These are phyloP conservation scores for Agrochola circellaris DNA, from an alignment of 2,888 invertebrate genomes.

Conservation along the genomic window DNA sequence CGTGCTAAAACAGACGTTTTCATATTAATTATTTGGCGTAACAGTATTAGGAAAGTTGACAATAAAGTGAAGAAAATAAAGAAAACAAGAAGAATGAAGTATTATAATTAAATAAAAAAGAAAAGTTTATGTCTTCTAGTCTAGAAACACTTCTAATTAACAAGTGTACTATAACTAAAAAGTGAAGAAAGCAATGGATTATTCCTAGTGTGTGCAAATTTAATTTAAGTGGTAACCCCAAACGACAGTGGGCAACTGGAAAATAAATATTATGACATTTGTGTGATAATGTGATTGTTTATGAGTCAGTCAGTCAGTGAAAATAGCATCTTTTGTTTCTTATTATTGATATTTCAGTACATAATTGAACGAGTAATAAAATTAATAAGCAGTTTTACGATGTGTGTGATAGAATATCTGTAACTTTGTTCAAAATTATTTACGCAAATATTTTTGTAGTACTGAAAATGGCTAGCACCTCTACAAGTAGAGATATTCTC, in stretches of 20 bases:
- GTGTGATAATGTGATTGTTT: constrained; percentile 25
- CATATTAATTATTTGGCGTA: constrained; percentile 78
- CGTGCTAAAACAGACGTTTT: constrained; percentile 92
- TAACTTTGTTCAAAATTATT: constrained; percentile 29
- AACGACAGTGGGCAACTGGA: constrained; percentile 68
- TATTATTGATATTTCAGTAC: constrained; percentile 24
- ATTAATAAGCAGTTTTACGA: constrained; percentile 43
- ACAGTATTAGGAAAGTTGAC: constrained; percentile 79
- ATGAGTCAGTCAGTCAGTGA: constrained; percentile 16
- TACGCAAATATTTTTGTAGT: constrained; percentile 31
- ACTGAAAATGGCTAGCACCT: constrained; percentile 77
- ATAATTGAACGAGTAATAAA: constrained; percentile 8
- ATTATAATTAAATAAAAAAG: constrained; percentile 32
- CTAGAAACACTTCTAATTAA: constrained; percentile 49
- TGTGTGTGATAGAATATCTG: constrained; percentile 62
- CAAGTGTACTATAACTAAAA: constrained; percentile 31
- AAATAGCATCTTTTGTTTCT: constrained; percentile 16
- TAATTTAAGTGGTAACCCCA: constrained; percentile 70
- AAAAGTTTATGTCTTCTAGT: constrained; percentile 47
- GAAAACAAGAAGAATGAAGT: constrained; percentile 51
- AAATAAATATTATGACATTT: constrained; percentile 51
- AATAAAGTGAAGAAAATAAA: constrained; percentile 77
- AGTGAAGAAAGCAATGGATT: constrained; percentile 43
- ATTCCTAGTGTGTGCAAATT: constrained; percentile 51
- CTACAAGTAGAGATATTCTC: constrained; percentile 62